A percentile compares a stretch with the other conserved stretches of the same genome.
phyloP scores from a whole-genome alignment of 2,113 vertebrate genomes.

The Phasianus colchicus region DNA sequence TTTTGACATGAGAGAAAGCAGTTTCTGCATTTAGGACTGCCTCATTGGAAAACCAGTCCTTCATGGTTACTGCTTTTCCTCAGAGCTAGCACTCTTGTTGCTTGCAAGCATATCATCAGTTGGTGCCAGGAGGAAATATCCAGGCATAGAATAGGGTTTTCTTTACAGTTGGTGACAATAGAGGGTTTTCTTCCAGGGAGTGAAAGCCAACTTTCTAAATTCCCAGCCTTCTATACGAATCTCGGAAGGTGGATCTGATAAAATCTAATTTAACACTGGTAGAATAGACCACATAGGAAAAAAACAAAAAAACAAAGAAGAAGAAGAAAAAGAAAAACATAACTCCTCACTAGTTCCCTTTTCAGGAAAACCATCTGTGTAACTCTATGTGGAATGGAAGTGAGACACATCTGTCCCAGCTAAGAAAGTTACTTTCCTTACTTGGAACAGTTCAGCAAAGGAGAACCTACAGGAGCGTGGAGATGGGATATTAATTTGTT shows the following conservation, averaged over 20 bases:
- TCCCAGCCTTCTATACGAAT: not conserved
- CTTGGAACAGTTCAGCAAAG: not conserved
- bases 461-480: not conserved
- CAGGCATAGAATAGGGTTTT: not conserved
- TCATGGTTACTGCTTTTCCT: not conserved
- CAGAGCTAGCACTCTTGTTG: not conserved
- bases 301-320: not conserved
- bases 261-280: not conserved
- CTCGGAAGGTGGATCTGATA: not conserved
- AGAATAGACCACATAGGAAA: not conserved
- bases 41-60: not conserved
- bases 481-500: slow-evolving; percentile 29
- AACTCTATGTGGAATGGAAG: not conserved
- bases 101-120: not conserved
- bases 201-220: not conserved
- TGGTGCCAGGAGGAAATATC: not conserved
- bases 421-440: not conserved
- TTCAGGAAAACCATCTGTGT: not conserved
- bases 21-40: not conserved
- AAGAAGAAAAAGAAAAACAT: not conserved
- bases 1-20: not conserved
- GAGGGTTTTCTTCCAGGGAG: not conserved
- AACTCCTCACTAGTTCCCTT: not conserved
- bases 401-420: not conserved
- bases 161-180: not conserved